phyloP scores from a whole-genome alignment of 2,797 vertebrate species.

The Gymnothorax reevesii region DNA sequence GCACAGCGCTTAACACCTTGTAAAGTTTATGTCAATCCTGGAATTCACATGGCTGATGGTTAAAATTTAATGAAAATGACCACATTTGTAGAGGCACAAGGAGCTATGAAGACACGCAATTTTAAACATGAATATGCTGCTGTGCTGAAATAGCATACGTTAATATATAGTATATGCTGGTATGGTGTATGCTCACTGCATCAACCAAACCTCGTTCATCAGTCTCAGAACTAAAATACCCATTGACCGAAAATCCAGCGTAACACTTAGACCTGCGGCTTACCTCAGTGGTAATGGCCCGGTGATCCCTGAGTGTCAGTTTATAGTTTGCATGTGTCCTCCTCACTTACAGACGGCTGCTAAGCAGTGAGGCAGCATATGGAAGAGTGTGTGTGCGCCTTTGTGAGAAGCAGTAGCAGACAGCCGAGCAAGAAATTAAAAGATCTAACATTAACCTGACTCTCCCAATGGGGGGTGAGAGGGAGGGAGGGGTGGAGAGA shows the following conservation, averaged over 20 bases:
- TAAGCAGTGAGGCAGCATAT: constrained; percentile 33
- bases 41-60: not conserved
- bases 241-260: not conserved
- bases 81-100: not conserved
- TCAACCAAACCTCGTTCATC: not conserved
- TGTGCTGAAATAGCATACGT: not conserved
- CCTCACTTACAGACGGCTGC: constrained; percentile 38
- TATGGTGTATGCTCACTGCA: not conserved
- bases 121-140: not conserved
- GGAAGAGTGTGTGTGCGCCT: constrained; percentile 18
- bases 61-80: not conserved
- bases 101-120: not conserved
- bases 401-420: constrained; percentile 14
- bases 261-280: constrained; percentile 30
- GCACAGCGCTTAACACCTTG: not conserved
- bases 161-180: not conserved
- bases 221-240: not conserved
- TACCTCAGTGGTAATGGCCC: constrained; percentile 58
- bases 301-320: constrained; percentile 39
- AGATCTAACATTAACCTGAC: constrained; percentile 39
- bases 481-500: constrained; percentile 27
- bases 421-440: constrained; percentile 22
- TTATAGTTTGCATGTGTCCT: constrained; percentile 50
- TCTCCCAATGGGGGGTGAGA: constrained; percentile 53
- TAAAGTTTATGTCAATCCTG: not conserved